Percentiles rank a stretch among this genome's conserved stretches.
These are phyloP conservation scores for Chionomys nivalis DNA, from an alignment of 2,113 vertebrate genomes.

Conservation along the genomic window DNA sequence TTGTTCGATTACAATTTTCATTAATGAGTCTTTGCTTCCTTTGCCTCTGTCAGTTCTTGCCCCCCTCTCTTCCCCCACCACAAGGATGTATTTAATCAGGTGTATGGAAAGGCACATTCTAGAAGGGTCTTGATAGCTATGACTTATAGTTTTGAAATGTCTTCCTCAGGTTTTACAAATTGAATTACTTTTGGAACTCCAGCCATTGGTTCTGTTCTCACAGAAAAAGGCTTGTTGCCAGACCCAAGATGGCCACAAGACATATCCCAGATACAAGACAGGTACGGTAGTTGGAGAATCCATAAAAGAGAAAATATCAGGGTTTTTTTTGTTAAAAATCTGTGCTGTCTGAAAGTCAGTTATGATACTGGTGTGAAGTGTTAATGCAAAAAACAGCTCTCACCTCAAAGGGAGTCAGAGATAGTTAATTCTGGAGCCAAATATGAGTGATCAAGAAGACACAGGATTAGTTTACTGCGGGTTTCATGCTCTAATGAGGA, in stretches of 20 bases:
- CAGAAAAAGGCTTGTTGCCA: not conserved
- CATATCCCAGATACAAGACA: not conserved
- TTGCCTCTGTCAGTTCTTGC: not conserved
- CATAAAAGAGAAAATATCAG: not conserved
- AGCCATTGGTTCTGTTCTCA: not conserved
- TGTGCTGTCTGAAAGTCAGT: not conserved
- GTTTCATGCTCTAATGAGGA: not conserved
- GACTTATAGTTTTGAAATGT: slow-evolving; percentile 64
- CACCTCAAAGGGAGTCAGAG: not conserved
- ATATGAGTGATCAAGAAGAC: not conserved
- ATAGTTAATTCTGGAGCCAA: not conserved
- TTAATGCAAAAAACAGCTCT: not conserved
- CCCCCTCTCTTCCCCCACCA: not conserved
- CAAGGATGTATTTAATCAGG: slow-evolving; percentile 6
- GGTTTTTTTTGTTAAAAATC: slow-evolving; percentile 5
- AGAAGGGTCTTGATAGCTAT: not conserved
- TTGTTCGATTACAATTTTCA: slow-evolving; percentile 32
- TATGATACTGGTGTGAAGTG: not conserved
- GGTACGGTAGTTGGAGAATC: not conserved
- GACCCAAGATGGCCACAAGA: not conserved
- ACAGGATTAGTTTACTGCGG: no score
- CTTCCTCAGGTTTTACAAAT: slow-evolving; percentile 41
- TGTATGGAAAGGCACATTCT: slow-evolving; percentile 1
- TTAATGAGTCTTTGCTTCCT: not conserved
- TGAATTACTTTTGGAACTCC: not conserved